phyloP scores from a whole-genome alignment of 2,113 vertebrate genomes.

The Camelus dromedarius region DNA sequence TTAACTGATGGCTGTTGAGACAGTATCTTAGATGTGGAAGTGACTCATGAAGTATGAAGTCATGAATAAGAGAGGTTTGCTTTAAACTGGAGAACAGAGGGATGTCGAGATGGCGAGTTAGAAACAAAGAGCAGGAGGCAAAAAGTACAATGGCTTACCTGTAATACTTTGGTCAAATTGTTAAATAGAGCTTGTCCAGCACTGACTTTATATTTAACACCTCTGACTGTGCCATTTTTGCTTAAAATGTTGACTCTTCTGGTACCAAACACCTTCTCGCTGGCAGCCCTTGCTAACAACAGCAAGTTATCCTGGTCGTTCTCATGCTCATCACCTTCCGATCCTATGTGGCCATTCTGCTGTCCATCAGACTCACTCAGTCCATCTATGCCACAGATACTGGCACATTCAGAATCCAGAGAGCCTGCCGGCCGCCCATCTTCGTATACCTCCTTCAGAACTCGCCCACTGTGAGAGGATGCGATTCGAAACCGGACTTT shows the following conservation, averaged over 20 bases:
- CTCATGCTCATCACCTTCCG: conserved; percentile 91
- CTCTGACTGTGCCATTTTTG: conserved; percentile 97
- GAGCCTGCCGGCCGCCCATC: conserved; percentile 92
- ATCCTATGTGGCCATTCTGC: conserved; percentile 88
- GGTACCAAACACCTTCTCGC: conserved; percentile 91
- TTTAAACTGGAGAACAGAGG: neutral
- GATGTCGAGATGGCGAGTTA: neutral
- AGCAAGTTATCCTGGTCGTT: conserved; percentile 93
- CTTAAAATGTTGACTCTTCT: conserved; percentile 97
- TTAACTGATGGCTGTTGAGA: neutral
- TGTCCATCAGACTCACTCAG: conserved; percentile 90
- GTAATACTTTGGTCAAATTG: conserved; percentile 91
- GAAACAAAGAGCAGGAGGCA: neutral
- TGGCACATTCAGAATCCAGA: conserved; percentile 95
- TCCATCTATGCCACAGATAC: conserved; percentile 92
- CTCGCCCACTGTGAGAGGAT: conserved; percentile 95
- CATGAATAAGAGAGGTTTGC: conserved; percentile 19
- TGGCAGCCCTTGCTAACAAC: conserved; percentile 90
- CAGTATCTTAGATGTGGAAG: neutral
- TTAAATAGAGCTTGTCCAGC: conserved; percentile 97
- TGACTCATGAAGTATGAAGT: neutral
- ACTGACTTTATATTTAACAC: conserved; percentile 98
- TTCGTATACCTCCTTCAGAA: conserved; percentile 96
- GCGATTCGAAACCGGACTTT: conserved; percentile 97
- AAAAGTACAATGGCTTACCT: conserved; percentile 88